Conservation (phyloP, 2,113 vertebrate species). For the Merops nubicus region DNA sequence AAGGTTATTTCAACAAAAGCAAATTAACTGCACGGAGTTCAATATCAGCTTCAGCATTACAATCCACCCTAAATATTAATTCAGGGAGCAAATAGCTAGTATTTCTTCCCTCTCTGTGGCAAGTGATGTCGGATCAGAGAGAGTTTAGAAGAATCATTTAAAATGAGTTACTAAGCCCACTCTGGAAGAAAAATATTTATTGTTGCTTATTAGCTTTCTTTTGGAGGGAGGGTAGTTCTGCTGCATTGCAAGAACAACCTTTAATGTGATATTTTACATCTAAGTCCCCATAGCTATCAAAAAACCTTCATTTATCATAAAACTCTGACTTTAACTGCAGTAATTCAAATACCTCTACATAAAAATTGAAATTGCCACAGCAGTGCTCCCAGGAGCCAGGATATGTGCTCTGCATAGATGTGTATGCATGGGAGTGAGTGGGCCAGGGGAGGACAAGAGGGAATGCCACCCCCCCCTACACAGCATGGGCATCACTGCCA, state of each 20-base stretch:
- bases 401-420: background rate
- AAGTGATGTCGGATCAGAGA: background rate
- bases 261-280: background rate
- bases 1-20: slow-evolving; percentile 52
- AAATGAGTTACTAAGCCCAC: slow-evolving; percentile 13
- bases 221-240: background rate
- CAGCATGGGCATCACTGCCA: background rate
- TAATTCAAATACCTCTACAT: background rate
- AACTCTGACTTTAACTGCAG: background rate
- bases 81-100: background rate
- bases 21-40: slow-evolving; percentile 19
- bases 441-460: no score
- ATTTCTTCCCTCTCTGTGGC: background rate
- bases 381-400: background rate
- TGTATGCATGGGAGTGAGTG: background rate
- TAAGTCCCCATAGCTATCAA: background rate
- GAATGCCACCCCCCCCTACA: background rate
- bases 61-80: slow-evolving; percentile 29
- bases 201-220: background rate
- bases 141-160: background rate
- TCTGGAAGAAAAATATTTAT: slow-evolving; percentile 31
- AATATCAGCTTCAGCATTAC: slow-evolving; percentile 25
- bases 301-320: background rate
- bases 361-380: background rate
- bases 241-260: background rate